Percentiles rank a stretch among this genome's conserved stretches.
Evolutionary conservation across 1,140 invertebrate species (phyloP).

Genomic region (Heterodera carotae): DNA sequence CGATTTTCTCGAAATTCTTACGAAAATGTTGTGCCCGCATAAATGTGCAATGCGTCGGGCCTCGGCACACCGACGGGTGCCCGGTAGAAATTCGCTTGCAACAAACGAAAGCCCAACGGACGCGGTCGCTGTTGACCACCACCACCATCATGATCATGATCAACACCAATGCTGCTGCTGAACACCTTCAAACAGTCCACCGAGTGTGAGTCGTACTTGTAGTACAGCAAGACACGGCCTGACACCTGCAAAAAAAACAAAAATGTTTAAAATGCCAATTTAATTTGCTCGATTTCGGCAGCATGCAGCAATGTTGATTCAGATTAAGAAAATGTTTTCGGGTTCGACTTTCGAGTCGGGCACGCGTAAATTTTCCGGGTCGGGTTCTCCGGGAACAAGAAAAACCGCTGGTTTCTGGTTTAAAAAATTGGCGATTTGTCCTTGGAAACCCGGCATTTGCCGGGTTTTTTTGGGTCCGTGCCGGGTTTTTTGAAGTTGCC

Average conservation of each 20-base stretch:
- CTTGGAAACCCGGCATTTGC: too few relatives aligned
- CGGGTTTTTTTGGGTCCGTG: too few relatives aligned
- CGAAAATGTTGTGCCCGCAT: constrained; percentile 69
- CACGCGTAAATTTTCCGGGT: too few relatives aligned
- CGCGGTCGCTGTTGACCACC: background rate
- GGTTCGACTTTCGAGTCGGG: too few relatives aligned
- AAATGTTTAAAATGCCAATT: too few relatives aligned
- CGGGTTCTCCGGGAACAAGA: too few relatives aligned
- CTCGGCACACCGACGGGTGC: constrained; percentile 49
- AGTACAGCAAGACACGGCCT: constrained; percentile 88
- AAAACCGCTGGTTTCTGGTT: too few relatives aligned
- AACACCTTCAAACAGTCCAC: constrained; percentile 98
- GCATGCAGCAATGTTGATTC: too few relatives aligned
- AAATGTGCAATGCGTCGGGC: constrained; percentile 59
- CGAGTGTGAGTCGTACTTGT: constrained; percentile 92
- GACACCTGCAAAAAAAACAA: constrained; percentile 71
- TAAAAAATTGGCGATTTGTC: too few relatives aligned
- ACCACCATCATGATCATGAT: constrained; percentile 47
- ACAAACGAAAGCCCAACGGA: constrained; percentile 16
- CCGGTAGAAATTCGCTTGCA: constrained; percentile 58
- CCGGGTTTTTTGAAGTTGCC: too few relatives aligned
- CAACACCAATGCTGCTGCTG: constrained; percentile 67
- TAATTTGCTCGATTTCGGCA: constrained; percentile 68
- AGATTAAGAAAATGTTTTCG: too few relatives aligned
- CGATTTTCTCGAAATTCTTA: background rate